phyloP scores from a whole-genome alignment of 2,113 vertebrate genomes.

The Oreamnos americanus region DNA sequence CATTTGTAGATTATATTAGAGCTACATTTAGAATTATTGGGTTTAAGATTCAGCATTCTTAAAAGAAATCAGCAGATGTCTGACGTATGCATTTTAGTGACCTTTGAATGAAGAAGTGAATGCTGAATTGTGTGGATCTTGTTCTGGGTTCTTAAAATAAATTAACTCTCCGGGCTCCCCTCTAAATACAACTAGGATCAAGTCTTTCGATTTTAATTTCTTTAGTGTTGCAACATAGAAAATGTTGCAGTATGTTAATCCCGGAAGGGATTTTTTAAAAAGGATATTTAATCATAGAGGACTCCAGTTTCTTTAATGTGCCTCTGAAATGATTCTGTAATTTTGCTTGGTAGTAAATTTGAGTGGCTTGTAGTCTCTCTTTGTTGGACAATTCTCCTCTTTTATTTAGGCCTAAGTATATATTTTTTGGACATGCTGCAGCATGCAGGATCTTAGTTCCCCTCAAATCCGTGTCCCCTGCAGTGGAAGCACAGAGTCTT shows the following conservation, averaged over 20 bases:
- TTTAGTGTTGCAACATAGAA: constrained; percentile 14
- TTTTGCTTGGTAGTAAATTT: constrained; percentile 41
- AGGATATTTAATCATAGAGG: constrained; percentile 49
- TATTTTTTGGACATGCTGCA: background rate
- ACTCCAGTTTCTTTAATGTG: constrained; percentile 27
- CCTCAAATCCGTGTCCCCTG: background rate
- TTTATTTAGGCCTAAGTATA: constrained; percentile 7
- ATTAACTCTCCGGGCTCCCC: background rate
- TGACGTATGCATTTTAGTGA: constrained; percentile 57
- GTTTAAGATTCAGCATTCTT: constrained; percentile 70
- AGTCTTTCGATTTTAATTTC: constrained; percentile 4
- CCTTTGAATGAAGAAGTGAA: constrained; percentile 63
- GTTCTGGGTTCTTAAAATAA: constrained; percentile 42
- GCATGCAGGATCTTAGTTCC: background rate
- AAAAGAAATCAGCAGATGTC: constrained; percentile 53
- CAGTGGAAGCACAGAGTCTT: background rate
- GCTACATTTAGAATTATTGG: constrained; percentile 51
- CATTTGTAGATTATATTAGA: constrained; percentile 75
- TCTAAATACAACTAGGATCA: background rate
- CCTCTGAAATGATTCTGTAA: constrained; percentile 16
- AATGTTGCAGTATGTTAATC: constrained; percentile 22
- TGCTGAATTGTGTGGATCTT: constrained; percentile 28
- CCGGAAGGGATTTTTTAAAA: constrained; percentile 2
- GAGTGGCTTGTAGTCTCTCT: background rate
- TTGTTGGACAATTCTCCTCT: background rate